A percentile compares a stretch with the other conserved stretches of the same genome.
Evolutionary conservation across 2,888 invertebrate species (phyloP).

Genomic region (Thereva nobilitata): DNA sequence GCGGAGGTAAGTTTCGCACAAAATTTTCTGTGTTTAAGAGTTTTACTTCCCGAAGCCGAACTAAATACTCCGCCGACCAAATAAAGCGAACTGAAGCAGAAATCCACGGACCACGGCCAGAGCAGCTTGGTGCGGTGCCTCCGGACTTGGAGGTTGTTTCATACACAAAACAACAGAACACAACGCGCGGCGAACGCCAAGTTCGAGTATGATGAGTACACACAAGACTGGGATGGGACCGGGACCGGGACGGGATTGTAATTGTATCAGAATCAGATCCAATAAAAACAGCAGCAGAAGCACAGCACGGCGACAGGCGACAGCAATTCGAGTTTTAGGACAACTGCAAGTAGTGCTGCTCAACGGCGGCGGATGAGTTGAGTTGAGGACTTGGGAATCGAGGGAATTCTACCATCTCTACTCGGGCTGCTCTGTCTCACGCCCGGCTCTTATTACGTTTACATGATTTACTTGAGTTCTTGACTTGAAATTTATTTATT

Average conservation of each 20-base stretch:
- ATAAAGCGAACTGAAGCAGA: conserved; percentile 38
- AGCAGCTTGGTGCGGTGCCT: conserved; percentile 33
- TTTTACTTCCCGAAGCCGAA: conserved; percentile 26
- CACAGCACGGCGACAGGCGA: conserved; percentile 26
- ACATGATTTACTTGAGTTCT: no score
- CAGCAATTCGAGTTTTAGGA: conserved; percentile 36
- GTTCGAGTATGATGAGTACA: conserved; percentile 12
- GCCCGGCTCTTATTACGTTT: no score
- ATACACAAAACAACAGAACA: conserved; percentile 26
- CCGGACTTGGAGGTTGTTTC: conserved; percentile 22
- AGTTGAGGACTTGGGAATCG: not conserved
- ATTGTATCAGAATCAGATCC: conserved; percentile 23
- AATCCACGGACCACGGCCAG: conserved; percentile 33
- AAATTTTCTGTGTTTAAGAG: conserved; percentile 35
- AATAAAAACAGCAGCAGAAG: conserved; percentile 29
- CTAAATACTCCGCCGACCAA: conserved; percentile 37
- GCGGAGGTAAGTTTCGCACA: conserved; percentile 40
- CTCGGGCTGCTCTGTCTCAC: not conserved
- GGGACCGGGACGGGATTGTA: conserved; percentile 12
- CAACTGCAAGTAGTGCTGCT: conserved; percentile 25
- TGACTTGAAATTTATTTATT: no score
- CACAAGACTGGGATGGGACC: conserved; percentile 11
- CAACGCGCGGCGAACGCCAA: conserved; percentile 18
- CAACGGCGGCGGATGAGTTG: not conserved
- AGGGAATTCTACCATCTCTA: conserved; percentile 10